These are phyloP conservation scores for Petrolisthes manimaculis DNA, from an alignment of 2,888 invertebrate species.

Conservation along the genomic window DNA sequence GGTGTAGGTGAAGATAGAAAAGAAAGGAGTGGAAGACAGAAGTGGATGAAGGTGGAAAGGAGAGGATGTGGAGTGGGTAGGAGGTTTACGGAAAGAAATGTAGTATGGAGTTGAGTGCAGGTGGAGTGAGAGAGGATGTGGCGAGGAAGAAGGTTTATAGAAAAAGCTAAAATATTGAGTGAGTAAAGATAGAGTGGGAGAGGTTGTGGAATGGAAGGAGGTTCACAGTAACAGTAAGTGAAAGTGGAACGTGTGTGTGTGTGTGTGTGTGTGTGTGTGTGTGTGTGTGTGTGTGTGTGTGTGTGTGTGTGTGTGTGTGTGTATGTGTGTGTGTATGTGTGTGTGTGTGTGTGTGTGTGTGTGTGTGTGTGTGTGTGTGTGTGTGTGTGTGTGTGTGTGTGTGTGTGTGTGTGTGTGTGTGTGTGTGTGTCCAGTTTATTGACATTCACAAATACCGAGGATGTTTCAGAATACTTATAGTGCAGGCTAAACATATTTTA, in stretches of 20 bases:
- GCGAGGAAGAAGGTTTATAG: background rate
- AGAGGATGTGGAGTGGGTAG: background rate
- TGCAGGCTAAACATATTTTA: too few relatives aligned
- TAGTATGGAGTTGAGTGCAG: too few relatives aligned
- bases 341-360: slow-evolving; percentile 12
- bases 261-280: background rate
- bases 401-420: slow-evolving; percentile 16
- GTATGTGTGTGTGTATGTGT: background rate
- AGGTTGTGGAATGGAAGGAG: background rate
- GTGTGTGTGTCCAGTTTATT: background rate
- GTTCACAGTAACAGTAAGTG: background rate
- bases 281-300: background rate
- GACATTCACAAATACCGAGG: background rate
- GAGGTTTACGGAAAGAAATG: background rate
- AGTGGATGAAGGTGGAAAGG: background rate
- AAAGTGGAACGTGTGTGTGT: background rate
- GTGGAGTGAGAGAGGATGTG: too few relatives aligned
- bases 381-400: slow-evolving; percentile 23
- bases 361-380: background rate
- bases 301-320: background rate
- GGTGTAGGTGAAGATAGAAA: background rate
- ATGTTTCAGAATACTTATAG: too few relatives aligned
- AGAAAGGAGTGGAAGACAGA: background rate
- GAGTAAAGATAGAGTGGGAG: background rate
- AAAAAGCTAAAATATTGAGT: background rate